Base-by-base conservation (phyloP, 2,888 invertebrate genomes). In the Parnassius apollo region DNA sequence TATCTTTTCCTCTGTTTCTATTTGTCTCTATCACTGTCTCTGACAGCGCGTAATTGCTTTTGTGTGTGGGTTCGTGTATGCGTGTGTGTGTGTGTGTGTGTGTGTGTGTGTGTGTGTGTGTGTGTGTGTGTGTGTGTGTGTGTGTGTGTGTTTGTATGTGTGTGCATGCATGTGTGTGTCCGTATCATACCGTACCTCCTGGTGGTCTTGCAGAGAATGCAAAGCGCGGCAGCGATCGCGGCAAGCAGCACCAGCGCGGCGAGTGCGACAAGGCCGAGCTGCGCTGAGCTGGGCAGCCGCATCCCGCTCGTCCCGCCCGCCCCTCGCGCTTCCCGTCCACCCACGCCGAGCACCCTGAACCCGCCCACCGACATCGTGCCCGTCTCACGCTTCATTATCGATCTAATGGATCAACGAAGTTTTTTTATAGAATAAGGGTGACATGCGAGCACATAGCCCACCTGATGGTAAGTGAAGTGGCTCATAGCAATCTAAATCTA, bases 241-340 rank as follows among this genome's bases (percentile, higher is more conserved):
- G 96, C 97, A 52, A 96, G 85, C 78, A 97, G 96, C 59, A 97
- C 95, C 57, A 97, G 92, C 68, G 96, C 95, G 2, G 96, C 96
- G 8, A 97, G 91, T 0, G 96, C 95, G 12, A 97, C 94, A 0
- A 96, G 95, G 42, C 96, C 94, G 57, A 97, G 94, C 86, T 97
- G 97, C 74, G 96, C 93, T 0, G 96, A 94, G 35, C 95, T 95
- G 72, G 94, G 83, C 51, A 82, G 76, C 69, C 75, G 77, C 65
- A 79, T 78, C 42, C 82, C 83, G 77, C 65, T 79, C 79, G 42
- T 82, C 83, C 3, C 89, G 71, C 66, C 92, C 83, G 74, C 88
- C 83, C 52, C 85, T 82, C 71, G 88, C 80, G 0, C 81, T 75
- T 0, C 86, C 35, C 35, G 86, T 65, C 89, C 90, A 0, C 94